Base-by-base conservation (phyloP, 2,888 invertebrate genomes). In the Monoplex corrugatus region DNA sequence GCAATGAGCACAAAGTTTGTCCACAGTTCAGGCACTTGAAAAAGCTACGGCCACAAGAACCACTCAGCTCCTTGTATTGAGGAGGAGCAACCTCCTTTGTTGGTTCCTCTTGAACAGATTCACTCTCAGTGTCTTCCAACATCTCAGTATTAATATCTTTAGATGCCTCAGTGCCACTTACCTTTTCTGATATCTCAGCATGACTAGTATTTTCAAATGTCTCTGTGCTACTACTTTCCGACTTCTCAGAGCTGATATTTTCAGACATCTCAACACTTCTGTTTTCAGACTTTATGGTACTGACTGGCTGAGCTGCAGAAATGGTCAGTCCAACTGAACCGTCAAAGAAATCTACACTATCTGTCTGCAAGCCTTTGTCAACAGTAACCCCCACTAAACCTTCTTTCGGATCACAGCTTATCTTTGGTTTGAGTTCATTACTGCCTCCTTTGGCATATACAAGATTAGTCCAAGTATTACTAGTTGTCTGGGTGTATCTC, bases 1-100 rank as follows among this genome's bases (percentile, higher is more conserved):
- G 90, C 16, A 89, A 16, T 10, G 91, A 91, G 57, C 91, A 91
- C n/a, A 91, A 68, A 57, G 91, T 91, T 63, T 91, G 91, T 38
- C 87, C 88, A 80, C 91, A 91, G 68, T 85, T 68, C 23, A 86
- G 38, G 89, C 91, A 91, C 78, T 89, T 90, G 68, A 89, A 91
- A 57, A 91, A 91, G 78, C 88, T 91, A 44, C 91, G 87, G 16
- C 91, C 91, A 75, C 90, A 88, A 43, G 91, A 91, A 32, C 91
- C 91, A n/a, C 89, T 88, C 57, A 91, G 82, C 83, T 91, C 91
- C 43, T 90, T 84, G 68, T 86, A 91, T 19, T 83, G 87, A 32
- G 91, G 91, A n/a, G 78, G 44, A 32, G 89, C 78, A 80, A n/a
- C 43, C 78, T 86, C 78, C 78, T 86, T 85, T 38, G 80, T 68